Evolutionary conservation across 2,888 invertebrate genomes (phyloP).

Genomic region (Parnassius orleans): DNA sequence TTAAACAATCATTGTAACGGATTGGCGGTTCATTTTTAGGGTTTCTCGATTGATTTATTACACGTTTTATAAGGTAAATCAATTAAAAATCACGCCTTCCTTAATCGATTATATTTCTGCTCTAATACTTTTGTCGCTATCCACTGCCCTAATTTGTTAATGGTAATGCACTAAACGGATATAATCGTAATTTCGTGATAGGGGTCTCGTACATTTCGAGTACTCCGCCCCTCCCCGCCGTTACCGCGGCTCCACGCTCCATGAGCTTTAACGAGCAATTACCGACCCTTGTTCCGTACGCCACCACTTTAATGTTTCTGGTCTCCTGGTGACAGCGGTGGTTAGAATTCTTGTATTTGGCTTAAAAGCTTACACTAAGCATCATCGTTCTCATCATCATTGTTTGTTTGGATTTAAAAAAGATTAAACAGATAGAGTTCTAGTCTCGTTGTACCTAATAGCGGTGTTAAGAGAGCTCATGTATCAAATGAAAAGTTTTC

Average conservation of each 20-base stretch:
- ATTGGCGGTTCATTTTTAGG: too few species aligned
- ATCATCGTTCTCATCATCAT: constrained; percentile 7
- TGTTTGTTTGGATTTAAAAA: too few species aligned
- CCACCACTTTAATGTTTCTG: constrained; percentile 45
- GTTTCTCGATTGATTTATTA: too few species aligned
- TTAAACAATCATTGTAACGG: too few species aligned
- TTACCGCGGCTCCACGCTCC: constrained; percentile 47
- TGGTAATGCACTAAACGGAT: constrained; percentile 14
- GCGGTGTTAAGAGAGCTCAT: too few species aligned
- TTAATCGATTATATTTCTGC: not conserved
- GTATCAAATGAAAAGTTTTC: too few species aligned
- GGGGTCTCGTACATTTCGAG: constrained; percentile 38
- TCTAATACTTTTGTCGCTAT: not conserved
- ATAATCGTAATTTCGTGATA: constrained; percentile 24
- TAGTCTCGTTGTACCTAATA: too few species aligned
- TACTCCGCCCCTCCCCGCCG: constrained; percentile 32
- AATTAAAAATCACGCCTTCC: too few species aligned
- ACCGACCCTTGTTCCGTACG: constrained; percentile 45
- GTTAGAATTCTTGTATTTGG: constrained; percentile 25
- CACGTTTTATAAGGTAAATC: too few species aligned
- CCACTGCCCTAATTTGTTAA: constrained; percentile 15
- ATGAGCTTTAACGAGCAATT: constrained; percentile 71
- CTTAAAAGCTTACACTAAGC: constrained; percentile 30
- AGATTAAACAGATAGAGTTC: too few species aligned
- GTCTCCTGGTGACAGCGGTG: constrained; percentile 41